phyloP scores from a whole-genome alignment of 2,113 vertebrate genomes.

The Amazona guildingii region DNA sequence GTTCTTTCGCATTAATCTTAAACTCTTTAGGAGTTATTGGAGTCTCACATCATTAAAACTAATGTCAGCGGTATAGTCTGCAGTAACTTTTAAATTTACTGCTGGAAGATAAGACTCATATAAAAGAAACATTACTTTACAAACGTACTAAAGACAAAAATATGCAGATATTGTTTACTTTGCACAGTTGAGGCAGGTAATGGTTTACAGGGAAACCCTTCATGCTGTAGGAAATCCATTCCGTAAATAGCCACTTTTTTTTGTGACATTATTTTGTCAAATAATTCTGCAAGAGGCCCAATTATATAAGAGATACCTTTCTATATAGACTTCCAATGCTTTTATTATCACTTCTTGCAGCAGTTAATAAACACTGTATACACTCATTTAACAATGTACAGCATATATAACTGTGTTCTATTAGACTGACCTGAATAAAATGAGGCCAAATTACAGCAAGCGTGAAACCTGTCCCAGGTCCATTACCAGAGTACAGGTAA shows the following conservation, averaged over 20 bases:
- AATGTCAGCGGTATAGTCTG: not conserved
- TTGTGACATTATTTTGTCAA: not conserved
- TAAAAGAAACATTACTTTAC: slow-evolving; percentile 43
- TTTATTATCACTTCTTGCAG: not conserved
- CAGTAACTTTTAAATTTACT: slow-evolving; percentile 45
- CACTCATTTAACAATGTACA: not conserved
- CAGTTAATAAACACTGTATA: not conserved
- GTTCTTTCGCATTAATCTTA: slow-evolving; percentile 59
- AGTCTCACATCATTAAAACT: slow-evolving; percentile 55
- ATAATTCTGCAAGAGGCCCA: not conserved
- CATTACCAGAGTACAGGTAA: not conserved
- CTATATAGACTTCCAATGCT: not conserved
- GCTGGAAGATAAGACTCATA: not conserved
- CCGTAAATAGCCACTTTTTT: not conserved
- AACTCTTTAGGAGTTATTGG: slow-evolving; percentile 47
- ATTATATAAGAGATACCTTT: not conserved
- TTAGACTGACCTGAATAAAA: not conserved
- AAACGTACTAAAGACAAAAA: not conserved
- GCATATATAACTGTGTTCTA: not conserved
- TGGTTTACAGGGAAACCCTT: not conserved
- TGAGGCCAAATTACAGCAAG: not conserved
- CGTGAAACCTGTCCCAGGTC: not conserved
- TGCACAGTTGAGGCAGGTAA: not conserved
- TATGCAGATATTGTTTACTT: slow-evolving; percentile 23
- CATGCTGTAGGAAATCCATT: not conserved